Evolutionary conservation across 2,797 vertebrate genomes (phyloP).

Genomic region (Pangasius krempfi): DNA sequence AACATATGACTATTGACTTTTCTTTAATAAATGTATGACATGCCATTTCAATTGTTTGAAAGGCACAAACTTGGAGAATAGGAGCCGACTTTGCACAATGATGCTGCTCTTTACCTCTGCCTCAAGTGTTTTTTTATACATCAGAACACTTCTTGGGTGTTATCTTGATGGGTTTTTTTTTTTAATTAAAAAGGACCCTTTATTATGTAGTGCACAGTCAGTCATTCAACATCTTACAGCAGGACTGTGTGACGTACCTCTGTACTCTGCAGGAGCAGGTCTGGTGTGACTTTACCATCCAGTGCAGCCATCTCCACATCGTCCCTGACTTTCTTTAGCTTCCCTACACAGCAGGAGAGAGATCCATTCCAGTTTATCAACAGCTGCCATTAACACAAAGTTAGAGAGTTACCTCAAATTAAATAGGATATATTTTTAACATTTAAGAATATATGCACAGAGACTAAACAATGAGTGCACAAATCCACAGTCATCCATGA

Average conservation of each 20-base stretch:
- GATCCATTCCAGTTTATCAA: neutral
- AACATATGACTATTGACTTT: neutral
- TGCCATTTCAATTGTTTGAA: neutral
- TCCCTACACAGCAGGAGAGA: conserved; percentile 56
- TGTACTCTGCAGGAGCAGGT: conserved; percentile 56
- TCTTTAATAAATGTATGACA: neutral
- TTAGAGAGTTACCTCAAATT: conserved; percentile 7
- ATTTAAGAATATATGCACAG: conserved; percentile 11
- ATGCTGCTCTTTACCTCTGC: neutral
- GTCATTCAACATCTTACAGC: neutral
- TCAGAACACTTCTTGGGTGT: neutral
- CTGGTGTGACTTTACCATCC: conserved; percentile 59
- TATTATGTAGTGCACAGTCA: neutral
- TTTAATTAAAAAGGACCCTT: neutral
- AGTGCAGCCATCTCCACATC: conserved; percentile 53
- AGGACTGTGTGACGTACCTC: conserved; percentile 65
- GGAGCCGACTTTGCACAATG: neutral
- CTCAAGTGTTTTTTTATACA: neutral
- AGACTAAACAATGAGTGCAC: neutral
- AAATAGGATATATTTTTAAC: too few relatives aligned
- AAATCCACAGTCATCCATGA: conserved; percentile 23
- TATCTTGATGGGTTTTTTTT: neutral
- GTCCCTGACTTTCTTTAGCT: conserved; percentile 69
- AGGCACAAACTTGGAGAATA: neutral
- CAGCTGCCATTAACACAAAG: neutral